A percentile compares a stretch with the other conserved stretches of the same genome.
These are phyloP conservation scores for Aspidoscelis tigris DNA, from an alignment of 2,113 vertebrate genomes.

Conservation along the genomic window DNA sequence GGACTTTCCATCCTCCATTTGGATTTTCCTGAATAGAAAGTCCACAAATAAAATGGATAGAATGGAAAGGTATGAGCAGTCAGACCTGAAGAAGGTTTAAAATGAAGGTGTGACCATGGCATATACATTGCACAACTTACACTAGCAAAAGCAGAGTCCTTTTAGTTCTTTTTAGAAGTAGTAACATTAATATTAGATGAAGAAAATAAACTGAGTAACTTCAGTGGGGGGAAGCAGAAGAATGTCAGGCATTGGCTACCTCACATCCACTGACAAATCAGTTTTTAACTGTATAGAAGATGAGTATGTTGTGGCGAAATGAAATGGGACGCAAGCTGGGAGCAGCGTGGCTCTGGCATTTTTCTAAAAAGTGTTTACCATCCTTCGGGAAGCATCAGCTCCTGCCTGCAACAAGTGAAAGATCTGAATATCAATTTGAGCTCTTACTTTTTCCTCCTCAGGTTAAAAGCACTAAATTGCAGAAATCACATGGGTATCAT, in stretches of 20 bases:
- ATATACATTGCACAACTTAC: neutral
- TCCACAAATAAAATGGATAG: too few relatives aligned
- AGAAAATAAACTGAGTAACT: conserved; percentile 19
- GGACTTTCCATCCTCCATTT: too few relatives aligned
- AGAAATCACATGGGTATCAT: conserved; percentile 69
- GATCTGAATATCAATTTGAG: conserved; percentile 71
- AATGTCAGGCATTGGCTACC: conserved; percentile 45
- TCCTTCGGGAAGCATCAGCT: conserved; percentile 58
- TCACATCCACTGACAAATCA: conserved; percentile 49
- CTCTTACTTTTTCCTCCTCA: conserved; percentile 55
- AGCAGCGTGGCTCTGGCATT: conserved; percentile 50
- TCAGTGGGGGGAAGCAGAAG: conserved; percentile 28
- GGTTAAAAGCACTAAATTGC: conserved; percentile 82
- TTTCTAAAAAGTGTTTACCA: conserved; percentile 59
- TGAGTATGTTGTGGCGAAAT: conserved; percentile 48
- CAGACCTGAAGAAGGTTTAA: too few relatives aligned
- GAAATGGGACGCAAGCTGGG: conserved; percentile 28
- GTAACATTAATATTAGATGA: conserved; percentile 40
- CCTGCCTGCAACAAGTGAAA: conserved; percentile 66
- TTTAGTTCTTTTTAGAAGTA: conserved; percentile 38
- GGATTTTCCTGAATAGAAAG: too few relatives aligned
- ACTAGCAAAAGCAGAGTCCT: neutral
- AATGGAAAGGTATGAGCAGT: too few relatives aligned
- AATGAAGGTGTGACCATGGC: too few relatives aligned
- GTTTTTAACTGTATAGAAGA: conserved; percentile 47